A percentile compares a stretch with the other conserved stretches of the same genome.
phyloP scores from a whole-genome alignment of 1,140 invertebrate species.

The Pemphigus obesinymphae region DNA sequence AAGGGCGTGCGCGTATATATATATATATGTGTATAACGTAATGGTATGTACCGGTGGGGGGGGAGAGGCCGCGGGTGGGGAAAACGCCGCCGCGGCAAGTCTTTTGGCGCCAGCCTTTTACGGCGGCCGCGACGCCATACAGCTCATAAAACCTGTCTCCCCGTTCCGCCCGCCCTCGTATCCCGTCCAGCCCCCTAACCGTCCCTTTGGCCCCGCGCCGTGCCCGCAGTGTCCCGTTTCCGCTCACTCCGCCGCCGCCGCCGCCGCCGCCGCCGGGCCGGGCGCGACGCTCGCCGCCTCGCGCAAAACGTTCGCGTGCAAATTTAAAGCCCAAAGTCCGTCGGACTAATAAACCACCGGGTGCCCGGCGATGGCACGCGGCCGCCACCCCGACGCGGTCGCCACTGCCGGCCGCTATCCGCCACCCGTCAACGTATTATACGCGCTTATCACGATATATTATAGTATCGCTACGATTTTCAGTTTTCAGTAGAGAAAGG shows the following conservation, averaged over 20 bases:
- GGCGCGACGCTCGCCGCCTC: neutral
- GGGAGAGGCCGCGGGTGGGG: too few species aligned
- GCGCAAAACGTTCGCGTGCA: too few species aligned
- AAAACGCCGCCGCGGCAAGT: neutral
- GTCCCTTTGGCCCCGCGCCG: neutral
- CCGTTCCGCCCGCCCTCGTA: neutral
- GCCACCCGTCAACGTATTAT: neutral
- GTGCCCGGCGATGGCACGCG: neutral
- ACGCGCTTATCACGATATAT: too few species aligned
- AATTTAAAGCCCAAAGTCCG: too few species aligned
- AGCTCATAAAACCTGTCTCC: constrained; percentile 20
- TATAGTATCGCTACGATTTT: too few species aligned
- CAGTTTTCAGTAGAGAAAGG: too few species aligned
- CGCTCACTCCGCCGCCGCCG: neutral
- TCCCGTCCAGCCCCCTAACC: neutral
- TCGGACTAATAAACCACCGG: too few species aligned
- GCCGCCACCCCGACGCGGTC: neutral
- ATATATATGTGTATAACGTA: too few species aligned
- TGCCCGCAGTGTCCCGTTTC: too few species aligned
- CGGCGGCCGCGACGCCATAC: constrained; percentile 23
- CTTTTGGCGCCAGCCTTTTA: constrained; percentile 33
- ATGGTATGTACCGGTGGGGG: neutral
- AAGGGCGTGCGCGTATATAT: neutral
- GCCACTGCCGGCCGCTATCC: neutral
- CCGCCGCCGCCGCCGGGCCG: neutral